phyloP scores from a whole-genome alignment of 2,797 vertebrate genomes.

The Eupleurogrammus muticus region DNA sequence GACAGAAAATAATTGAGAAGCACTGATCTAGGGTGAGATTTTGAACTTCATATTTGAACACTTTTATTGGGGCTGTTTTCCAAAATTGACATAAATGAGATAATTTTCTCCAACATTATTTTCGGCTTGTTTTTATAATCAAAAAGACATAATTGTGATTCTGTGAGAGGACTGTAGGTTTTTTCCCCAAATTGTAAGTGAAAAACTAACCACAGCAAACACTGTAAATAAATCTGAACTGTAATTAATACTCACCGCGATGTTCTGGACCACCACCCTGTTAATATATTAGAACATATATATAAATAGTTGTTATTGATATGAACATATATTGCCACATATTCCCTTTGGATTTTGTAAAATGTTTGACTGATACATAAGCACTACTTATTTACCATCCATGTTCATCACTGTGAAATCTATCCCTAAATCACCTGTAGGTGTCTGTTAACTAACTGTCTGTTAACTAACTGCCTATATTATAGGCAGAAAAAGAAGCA shows the following conservation, averaged over 20 bases:
- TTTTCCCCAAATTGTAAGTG: too few relatives aligned
- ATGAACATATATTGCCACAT: not conserved
- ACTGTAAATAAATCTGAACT: not conserved
- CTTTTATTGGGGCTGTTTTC: too few relatives aligned
- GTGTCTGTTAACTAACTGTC: not conserved
- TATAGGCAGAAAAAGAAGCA: too few relatives aligned
- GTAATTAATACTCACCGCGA: slow-evolving; percentile 66
- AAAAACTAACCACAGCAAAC: not conserved
- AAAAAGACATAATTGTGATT: too few relatives aligned
- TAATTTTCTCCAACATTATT: too few relatives aligned
- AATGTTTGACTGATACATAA: not conserved
- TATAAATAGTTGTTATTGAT: not conserved
- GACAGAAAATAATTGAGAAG: too few relatives aligned
- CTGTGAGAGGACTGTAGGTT: too few relatives aligned
- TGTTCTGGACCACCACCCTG: slow-evolving; percentile 71
- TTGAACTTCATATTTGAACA: not conserved
- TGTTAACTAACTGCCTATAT: not conserved
- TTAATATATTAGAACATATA: slow-evolving; percentile 27
- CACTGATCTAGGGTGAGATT: not conserved
- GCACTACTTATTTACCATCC: not conserved
- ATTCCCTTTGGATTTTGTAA: not conserved
- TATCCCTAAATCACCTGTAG: not conserved
- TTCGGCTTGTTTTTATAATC: too few relatives aligned
- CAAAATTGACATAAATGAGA: too few relatives aligned
- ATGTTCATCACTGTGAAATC: not conserved